Evolutionary conservation across 1,140 invertebrate genomes (phyloP).

Genomic region (Drosophila carrolli): DNA sequence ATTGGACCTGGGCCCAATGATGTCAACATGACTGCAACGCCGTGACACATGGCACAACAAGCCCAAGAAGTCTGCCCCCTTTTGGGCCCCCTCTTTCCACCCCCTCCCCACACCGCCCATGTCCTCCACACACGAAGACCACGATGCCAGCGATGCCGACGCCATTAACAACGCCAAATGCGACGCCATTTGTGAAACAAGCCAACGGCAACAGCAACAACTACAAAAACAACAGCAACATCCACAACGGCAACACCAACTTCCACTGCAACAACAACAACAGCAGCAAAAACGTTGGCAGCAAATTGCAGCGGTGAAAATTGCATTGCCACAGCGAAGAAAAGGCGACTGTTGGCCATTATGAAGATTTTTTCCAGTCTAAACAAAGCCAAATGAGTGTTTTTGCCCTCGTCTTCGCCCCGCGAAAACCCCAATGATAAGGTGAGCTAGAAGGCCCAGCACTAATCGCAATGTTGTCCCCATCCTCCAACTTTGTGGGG

Average conservation of each 20-base stretch:
- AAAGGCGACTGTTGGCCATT: slow-evolving; percentile 71
- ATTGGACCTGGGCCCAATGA: slow-evolving; percentile 55
- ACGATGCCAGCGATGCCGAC: slow-evolving; percentile 59
- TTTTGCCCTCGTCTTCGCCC: slow-evolving; percentile 29
- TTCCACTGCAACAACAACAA: background rate
- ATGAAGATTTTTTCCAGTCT: slow-evolving; percentile 81
- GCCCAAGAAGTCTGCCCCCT: slow-evolving; percentile 67
- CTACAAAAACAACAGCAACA: slow-evolving; percentile 22
- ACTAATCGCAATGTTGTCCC: slow-evolving; percentile 67
- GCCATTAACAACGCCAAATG: slow-evolving; percentile 81
- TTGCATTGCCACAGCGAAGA: slow-evolving; percentile 67
- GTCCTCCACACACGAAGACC: slow-evolving; percentile 44
- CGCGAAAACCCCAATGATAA: slow-evolving; percentile 31
- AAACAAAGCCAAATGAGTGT: slow-evolving; percentile 80
- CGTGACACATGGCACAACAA: slow-evolving; percentile 82
- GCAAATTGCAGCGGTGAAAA: slow-evolving; percentile 77
- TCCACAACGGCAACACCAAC: slow-evolving; percentile 20
- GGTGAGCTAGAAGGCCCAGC: slow-evolving; percentile 28
- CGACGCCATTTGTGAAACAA: slow-evolving; percentile 82
- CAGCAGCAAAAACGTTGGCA: slow-evolving; percentile 33
- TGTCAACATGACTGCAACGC: slow-evolving; percentile 81
- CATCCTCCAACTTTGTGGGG: slow-evolving; percentile 27
- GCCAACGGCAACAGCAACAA: slow-evolving; percentile 57
- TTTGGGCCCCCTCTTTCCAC: slow-evolving; percentile 13
- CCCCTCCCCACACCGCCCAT: background rate